Evolutionary conservation across 2,113 vertebrate species (phyloP), one percentile per base, ranked within the genome.

Genomic region (Antennarius striatus): DNA sequence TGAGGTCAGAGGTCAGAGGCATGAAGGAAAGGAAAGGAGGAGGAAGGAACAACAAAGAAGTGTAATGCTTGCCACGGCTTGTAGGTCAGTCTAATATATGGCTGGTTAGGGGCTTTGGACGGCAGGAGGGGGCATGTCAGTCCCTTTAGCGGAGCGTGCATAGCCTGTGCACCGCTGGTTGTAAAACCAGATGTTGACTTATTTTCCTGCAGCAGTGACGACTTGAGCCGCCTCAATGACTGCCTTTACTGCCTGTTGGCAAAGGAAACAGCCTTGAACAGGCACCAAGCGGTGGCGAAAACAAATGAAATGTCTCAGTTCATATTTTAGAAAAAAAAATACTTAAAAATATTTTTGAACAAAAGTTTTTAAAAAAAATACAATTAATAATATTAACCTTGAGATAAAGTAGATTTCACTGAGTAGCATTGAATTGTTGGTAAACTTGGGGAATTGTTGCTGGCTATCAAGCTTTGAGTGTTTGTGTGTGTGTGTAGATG

Each of bases 171-270:
- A 1, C 51, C 22, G 22, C 22, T 22, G 52, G 84, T 66, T 64
- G 51, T 79, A 77, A 84, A 84, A 76, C 83, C 87, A 89, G 84
- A 90, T 90, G 89, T 88, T 81, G 68, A 81, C 79, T 80, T 43
- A 17, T 69, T 82, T 81, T 77, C 46, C 59, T 32, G 64, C 68
- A 49, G 55, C 53, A 60, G 55, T 42, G 76, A 85, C 81, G 57
- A 65, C 73, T 68, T 30, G 46, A 66, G 60, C 56, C 70, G 54
- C 72, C 72, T 89, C 77, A 76, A 74, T 86, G 83, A 81, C 55
- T 17, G 66, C 46, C 57, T 86, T 82, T 86, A 82, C 75, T 55
- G 80, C 81, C 63, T 69, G 69, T 22, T 22, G 22, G 22, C 22
- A 22, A 81, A 71, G 84, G 75, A 78, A 73, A 79, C 53, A 60